A percentile compares a stretch with the other conserved stretches of the same genome.
phyloP scores from a whole-genome alignment of 2,797 vertebrate species.

The Nannoperca australis region DNA sequence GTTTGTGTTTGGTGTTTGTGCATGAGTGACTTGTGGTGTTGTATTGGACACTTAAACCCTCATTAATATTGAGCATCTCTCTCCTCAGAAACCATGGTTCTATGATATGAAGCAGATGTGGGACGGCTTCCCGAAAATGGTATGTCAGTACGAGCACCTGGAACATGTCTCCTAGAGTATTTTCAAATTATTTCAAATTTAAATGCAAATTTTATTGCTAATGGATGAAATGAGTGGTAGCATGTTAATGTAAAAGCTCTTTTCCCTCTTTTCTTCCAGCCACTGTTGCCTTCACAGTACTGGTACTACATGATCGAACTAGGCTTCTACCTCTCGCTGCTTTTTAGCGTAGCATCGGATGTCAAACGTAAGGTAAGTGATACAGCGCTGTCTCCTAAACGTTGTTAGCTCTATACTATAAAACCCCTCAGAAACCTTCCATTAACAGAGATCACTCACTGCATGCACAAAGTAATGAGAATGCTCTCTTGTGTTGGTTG shows the following conservation, averaged over 20 bases:
- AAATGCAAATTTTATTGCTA: too few relatives aligned
- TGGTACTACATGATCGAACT: conserved; percentile 95
- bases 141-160: conserved; percentile 59
- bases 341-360: conserved; percentile 94
- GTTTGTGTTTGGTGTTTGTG: conserved; percentile 21
- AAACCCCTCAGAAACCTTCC: conserved; percentile 38
- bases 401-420: not conserved
- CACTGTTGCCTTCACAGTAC: conserved; percentile 91
- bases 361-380: conserved; percentile 95
- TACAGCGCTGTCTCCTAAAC: conserved; percentile 7
- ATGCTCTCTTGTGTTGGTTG: conserved; percentile 24
- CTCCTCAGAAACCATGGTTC: conserved; percentile 93
- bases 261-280: conserved; percentile 76
- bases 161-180: not conserved
- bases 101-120: conserved; percentile 90
- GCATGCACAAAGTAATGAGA: conserved; percentile 31
- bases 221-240: not conserved
- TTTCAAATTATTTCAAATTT: not conserved
- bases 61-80: conserved; percentile 30
- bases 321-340: conserved; percentile 94
- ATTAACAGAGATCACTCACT: conserved; percentile 17
- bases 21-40: conserved; percentile 4
- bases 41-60: not conserved
- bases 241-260: not conserved
- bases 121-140: conserved; percentile 94